Conservation (phyloP, 2,888 invertebrate species). For the Euproctis similis region DNA sequence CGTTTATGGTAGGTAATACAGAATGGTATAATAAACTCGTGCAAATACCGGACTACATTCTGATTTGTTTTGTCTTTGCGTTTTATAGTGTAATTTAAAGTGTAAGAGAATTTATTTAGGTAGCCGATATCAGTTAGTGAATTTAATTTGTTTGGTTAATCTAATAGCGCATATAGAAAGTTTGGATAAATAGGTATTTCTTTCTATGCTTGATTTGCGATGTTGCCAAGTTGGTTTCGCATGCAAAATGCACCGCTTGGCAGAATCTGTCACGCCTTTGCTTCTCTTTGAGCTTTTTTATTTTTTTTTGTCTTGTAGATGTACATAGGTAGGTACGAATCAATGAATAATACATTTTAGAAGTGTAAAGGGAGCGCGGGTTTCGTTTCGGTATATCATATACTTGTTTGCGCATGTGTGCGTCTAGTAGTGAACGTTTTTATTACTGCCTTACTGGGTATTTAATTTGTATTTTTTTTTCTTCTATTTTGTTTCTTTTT, state of each 20-base stretch:
- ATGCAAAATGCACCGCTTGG: conserved; percentile 39
- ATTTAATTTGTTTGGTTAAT: too few relatives aligned
- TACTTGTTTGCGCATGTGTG: too few relatives aligned
- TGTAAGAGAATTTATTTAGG: too few relatives aligned
- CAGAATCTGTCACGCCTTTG: conserved; percentile 40
- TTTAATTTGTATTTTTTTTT: conserved; percentile 5
- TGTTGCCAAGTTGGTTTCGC: conserved; percentile 39
- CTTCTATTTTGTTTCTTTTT: conserved; percentile 10
- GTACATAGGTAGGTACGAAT: conserved; percentile 28
- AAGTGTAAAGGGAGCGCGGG: conserved; percentile 22
- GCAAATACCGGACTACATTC: conserved; percentile 32
- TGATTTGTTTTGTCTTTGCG: conserved; percentile 27
- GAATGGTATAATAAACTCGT: conserved; percentile 26
- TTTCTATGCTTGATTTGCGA: conserved; percentile 41
- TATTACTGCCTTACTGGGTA: conserved; percentile 12
- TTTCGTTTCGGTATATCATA: conserved; percentile 28
- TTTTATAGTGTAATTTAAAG: too few relatives aligned
- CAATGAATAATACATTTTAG: too few relatives aligned
- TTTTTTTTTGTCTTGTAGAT: conserved; percentile 18
- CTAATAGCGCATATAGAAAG: conserved; percentile 24
- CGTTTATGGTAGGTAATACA: conserved; percentile 20
- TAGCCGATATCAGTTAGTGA: conserved; percentile 16
- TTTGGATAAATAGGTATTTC: conserved; percentile 41
- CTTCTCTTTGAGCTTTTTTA: conserved; percentile 31
- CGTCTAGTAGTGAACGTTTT: conserved; percentile 7